A percentile compares a stretch with the other conserved stretches of the same genome.
Evolutionary conservation across 2,888 invertebrate genomes (phyloP).

Genomic region (Physocephala rufipes): DNA sequence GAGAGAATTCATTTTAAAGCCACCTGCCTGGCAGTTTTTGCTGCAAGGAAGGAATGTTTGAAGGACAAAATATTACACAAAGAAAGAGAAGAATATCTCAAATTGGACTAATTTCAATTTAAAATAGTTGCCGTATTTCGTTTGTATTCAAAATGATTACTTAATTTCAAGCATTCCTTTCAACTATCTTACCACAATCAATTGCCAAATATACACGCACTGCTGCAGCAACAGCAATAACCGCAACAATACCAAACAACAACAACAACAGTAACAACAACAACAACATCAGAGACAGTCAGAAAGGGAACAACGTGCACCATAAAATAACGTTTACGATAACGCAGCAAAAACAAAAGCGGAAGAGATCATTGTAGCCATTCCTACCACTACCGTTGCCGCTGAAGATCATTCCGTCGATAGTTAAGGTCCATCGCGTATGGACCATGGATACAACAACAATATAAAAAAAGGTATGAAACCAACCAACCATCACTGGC

Average conservation of each 20-base stretch:
- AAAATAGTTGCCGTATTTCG: too few species aligned
- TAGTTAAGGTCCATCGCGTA: constrained; percentile 31
- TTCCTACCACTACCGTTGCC: too few species aligned
- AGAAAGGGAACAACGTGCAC: too few species aligned
- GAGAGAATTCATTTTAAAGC: too few species aligned
- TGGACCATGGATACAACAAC: constrained; percentile 15
- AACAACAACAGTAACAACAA: constrained; percentile 16
- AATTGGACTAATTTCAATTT: too few species aligned
- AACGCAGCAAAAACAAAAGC: constrained; percentile 13
- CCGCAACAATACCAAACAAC: constrained; percentile 21
- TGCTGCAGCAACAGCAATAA: constrained; percentile 26
- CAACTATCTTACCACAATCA: constrained; percentile 28
- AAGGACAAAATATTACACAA: too few species aligned
- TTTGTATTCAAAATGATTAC: constrained; percentile 1
- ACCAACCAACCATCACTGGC: constrained; percentile 6
- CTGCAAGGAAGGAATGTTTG: too few species aligned
- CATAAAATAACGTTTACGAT: too few species aligned
- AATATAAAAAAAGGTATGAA: too few species aligned
- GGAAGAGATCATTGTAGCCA: constrained; percentile 52
- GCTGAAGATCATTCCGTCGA: constrained; percentile 45
- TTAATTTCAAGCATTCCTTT: constrained; percentile 23
- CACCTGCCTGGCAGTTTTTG: too few species aligned
- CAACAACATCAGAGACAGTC: too few species aligned
- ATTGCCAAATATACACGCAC: constrained; percentile 30
- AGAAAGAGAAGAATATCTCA: too few species aligned